These are phyloP conservation scores for Menidia beryllina DNA, from an alignment of 2,113 vertebrate species.

Conservation along the genomic window DNA sequence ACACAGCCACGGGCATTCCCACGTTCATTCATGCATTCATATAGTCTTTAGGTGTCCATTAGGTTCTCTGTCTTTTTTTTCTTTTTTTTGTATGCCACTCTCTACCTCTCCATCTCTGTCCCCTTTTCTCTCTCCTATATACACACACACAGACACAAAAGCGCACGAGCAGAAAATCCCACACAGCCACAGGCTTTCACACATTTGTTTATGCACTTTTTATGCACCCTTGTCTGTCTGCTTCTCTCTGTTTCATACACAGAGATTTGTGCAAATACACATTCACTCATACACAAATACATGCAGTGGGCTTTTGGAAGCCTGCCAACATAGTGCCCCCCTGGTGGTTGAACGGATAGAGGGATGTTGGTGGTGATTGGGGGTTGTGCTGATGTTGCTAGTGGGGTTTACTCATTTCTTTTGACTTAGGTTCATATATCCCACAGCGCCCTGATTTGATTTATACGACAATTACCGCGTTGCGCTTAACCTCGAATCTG, in stretches of 20 bases:
- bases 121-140: neutral
- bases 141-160: slow-evolving; percentile 33
- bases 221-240: slow-evolving; percentile 58
- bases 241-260: slow-evolving; percentile 65
- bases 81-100: slow-evolving; percentile 41
- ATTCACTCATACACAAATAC: slow-evolving; percentile 5
- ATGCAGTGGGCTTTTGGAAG: slow-evolving; percentile 51
- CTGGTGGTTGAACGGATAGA: slow-evolving; percentile 62
- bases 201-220: slow-evolving; percentile 69
- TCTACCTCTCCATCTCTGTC: slow-evolving; percentile 15
- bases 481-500: slow-evolving; percentile 1
- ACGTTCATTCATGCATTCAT: slow-evolving; percentile 68
- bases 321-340: slow-evolving; percentile 54
- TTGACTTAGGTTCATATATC: slow-evolving; percentile 55
- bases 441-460: slow-evolving; percentile 38
- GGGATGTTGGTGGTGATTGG: slow-evolving; percentile 64
- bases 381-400: slow-evolving; percentile 59
- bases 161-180: slow-evolving; percentile 22
- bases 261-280: slow-evolving; percentile 32
- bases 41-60: slow-evolving; percentile 69
- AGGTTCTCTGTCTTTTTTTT: slow-evolving; percentile 57
- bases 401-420: slow-evolving; percentile 54
- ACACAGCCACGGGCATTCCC: slow-evolving; percentile 59
- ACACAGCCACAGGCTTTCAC: slow-evolving; percentile 56
- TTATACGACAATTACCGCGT: slow-evolving; percentile 46